These are phyloP conservation scores for Watsonalla binaria DNA, from an alignment of 2,888 invertebrate genomes.

Conservation along the genomic window DNA sequence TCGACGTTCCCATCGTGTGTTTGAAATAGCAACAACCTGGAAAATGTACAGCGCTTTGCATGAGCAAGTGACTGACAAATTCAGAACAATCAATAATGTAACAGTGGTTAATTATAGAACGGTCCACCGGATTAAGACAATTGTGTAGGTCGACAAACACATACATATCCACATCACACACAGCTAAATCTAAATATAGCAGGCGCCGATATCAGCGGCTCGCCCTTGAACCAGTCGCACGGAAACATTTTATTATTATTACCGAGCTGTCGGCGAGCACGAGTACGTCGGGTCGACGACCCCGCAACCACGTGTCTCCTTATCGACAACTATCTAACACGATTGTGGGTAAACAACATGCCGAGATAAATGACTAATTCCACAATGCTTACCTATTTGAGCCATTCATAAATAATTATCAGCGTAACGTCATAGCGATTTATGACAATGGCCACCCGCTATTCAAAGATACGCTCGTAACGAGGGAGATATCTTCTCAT, in stretches of 20 bases:
- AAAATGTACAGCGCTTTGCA: no score
- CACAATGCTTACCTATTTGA: constrained; percentile 65
- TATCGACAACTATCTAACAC: constrained; percentile 79
- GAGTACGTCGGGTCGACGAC: constrained; percentile 77
- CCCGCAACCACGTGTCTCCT: constrained; percentile 77
- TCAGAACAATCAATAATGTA: no score
- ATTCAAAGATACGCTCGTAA: constrained; percentile 28
- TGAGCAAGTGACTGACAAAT: no score
- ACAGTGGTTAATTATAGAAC: constrained; percentile 12
- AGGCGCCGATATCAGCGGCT: constrained; percentile 77
- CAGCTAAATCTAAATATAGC: constrained; percentile 79
- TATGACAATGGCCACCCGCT: constrained; percentile 40
- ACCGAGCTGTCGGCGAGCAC: constrained; percentile 77
- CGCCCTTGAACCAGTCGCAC: constrained; percentile 80
- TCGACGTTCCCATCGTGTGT: no score
- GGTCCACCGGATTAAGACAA: constrained; percentile 43
- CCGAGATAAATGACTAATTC: constrained; percentile 78
- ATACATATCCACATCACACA: constrained; percentile 62
- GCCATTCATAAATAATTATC: constrained; percentile 69
- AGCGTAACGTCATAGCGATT: constrained; percentile 58
- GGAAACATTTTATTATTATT: constrained; percentile 80
- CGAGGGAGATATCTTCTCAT: constrained; percentile 18
- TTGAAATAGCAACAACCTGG: no score
- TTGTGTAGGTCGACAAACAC: constrained; percentile 49
- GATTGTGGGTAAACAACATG: constrained; percentile 76